These are phyloP conservation scores for Maccullochella peelii DNA, from an alignment of 2,113 vertebrate genomes.

Conservation along the genomic window DNA sequence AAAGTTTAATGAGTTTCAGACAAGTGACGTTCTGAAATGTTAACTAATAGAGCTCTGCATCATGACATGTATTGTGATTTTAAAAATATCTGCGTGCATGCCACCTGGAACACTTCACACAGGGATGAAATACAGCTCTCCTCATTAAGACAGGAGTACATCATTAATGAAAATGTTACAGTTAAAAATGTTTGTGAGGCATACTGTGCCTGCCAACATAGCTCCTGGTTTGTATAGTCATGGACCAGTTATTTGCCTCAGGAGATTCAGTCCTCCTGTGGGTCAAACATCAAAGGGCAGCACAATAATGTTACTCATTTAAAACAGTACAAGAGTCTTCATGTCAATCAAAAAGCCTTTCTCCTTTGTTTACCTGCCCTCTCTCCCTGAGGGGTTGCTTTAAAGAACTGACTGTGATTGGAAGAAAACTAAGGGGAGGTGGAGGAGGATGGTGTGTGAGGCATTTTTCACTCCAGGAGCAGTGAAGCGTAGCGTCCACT, in stretches of 20 bases:
- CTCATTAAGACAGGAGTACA: slow-evolving; percentile 15
- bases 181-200: slow-evolving; percentile 23
- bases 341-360: slow-evolving; percentile 1
- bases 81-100: slow-evolving; percentile 1
- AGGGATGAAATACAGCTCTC: slow-evolving; percentile 4
- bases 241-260: background rate
- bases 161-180: slow-evolving; percentile 8
- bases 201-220: slow-evolving; percentile 1
- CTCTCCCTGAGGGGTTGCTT: background rate
- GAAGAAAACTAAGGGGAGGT: background rate
- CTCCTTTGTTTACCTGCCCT: slow-evolving; percentile 16
- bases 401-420: background rate
- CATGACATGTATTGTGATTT: background rate
- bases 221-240: slow-evolving; percentile 29
- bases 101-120: slow-evolving; percentile 7
- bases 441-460: slow-evolving; percentile 34
- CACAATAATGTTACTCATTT: background rate
- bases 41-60: background rate
- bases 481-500: slow-evolving; percentile 28
- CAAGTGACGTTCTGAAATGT: background rate
- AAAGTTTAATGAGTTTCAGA: background rate
- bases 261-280: background rate
- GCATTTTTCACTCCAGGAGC: slow-evolving; percentile 43
- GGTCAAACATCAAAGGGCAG: slow-evolving; percentile 24
- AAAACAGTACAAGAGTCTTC: slow-evolving; percentile 2